Evolutionary conservation across 2,888 invertebrate genomes (phyloP).

Genomic region (Acronicta leporina): DNA sequence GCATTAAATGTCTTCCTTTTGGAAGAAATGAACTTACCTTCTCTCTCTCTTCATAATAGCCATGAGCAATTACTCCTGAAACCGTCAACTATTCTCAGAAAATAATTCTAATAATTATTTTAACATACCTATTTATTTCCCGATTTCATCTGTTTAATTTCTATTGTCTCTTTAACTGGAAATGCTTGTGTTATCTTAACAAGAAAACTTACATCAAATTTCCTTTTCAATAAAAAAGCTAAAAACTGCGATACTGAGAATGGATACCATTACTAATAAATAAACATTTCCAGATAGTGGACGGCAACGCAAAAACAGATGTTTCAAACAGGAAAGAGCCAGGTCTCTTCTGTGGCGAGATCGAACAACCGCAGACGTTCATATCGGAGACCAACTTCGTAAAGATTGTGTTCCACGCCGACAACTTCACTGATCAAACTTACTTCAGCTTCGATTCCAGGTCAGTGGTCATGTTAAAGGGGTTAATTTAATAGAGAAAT

Average conservation of each 20-base stretch:
- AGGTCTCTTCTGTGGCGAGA: slow-evolving; percentile 97
- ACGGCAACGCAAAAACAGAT: slow-evolving; percentile 96
- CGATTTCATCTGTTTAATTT: too few relatives aligned
- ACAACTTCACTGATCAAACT: slow-evolving; percentile 97
- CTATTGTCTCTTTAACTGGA: too few relatives aligned
- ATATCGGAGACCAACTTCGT: slow-evolving; percentile 98
- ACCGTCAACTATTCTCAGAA: too few relatives aligned
- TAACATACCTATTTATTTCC: too few relatives aligned
- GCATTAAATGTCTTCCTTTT: too few relatives aligned
- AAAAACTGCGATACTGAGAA: background rate
- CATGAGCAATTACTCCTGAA: too few relatives aligned
- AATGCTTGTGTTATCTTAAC: too few relatives aligned
- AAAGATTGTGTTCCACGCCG: slow-evolving; percentile 96
- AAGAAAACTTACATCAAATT: too few relatives aligned
- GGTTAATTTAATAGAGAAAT: slow-evolving; percentile 90
- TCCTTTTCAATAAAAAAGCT: background rate
- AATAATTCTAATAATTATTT: too few relatives aligned
- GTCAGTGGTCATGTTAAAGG: slow-evolving; percentile 83
- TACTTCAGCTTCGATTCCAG: slow-evolving; percentile 94
- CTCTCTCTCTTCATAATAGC: too few relatives aligned
- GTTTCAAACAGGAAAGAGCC: slow-evolving; percentile 96
- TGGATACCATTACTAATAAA: slow-evolving; percentile 3
- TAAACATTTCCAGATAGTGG: slow-evolving; percentile 91
- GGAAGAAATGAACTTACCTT: too few relatives aligned
- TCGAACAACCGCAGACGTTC: slow-evolving; percentile 97